A percentile compares a stretch with the other conserved stretches of the same genome.
Evolutionary conservation across 1,140 invertebrate species (phyloP).

Genomic region (Bombus superbus): DNA sequence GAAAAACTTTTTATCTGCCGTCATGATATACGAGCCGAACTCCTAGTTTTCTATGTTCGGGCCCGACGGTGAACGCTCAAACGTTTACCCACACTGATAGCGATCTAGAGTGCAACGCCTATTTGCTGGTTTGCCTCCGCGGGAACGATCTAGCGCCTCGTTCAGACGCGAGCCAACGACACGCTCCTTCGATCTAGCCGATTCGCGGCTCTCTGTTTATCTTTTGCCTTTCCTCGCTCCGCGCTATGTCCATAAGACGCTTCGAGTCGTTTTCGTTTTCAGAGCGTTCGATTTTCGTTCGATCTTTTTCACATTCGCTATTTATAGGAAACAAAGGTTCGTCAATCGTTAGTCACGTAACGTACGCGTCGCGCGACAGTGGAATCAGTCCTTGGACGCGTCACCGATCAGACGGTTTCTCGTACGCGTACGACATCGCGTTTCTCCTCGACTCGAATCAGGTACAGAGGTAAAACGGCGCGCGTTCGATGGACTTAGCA

Average conservation of each 20-base stretch:
- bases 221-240: neutral
- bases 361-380: neutral
- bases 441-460: neutral
- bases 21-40: constrained; percentile 65
- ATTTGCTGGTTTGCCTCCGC: constrained; percentile 57
- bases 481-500: constrained; percentile 3
- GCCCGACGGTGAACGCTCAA: constrained; percentile 61
- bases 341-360: too few relatives aligned
- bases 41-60: constrained; percentile 64
- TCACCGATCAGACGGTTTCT: constrained; percentile 15
- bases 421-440: too few relatives aligned
- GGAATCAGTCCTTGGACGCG: constrained; percentile 16
- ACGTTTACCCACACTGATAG: constrained; percentile 64
- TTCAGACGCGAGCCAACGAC: constrained; percentile 46
- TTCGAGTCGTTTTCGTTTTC: neutral
- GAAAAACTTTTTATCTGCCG: constrained; percentile 65
- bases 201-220: neutral
- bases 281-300: too few relatives aligned
- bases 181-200: constrained; percentile 15
- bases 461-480: constrained; percentile 34
- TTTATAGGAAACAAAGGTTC: too few relatives aligned
- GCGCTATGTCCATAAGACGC: neutral
- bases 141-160: constrained; percentile 52
- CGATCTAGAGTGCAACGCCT: constrained; percentile 64
- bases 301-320: too few relatives aligned